These are phyloP conservation scores for Drosophila picticornis DNA, from an alignment of 2,888 invertebrate genomes.

Conservation along the genomic window DNA sequence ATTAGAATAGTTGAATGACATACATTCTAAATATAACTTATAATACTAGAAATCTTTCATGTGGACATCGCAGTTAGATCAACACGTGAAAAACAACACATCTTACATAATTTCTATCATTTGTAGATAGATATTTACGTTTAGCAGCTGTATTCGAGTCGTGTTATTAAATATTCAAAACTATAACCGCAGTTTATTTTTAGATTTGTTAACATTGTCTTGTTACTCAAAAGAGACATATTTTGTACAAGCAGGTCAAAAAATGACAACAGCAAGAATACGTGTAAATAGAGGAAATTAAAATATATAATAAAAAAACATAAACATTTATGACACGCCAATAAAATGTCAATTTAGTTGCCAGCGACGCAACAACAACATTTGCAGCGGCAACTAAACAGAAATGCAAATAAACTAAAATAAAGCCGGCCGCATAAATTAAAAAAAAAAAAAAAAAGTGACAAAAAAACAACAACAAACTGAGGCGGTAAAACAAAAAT, in stretches of 20 bases:
- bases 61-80: background rate
- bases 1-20: background rate
- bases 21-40: background rate
- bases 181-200: slow-evolving; percentile 13
- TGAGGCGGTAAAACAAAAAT: slow-evolving; percentile 50
- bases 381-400: slow-evolving; percentile 47
- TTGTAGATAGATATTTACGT: background rate
- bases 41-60: background rate
- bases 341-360: slow-evolving; percentile 75
- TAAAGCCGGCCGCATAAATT: slow-evolving; percentile 71
- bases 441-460: slow-evolving; percentile 32
- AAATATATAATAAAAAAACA: slow-evolving; percentile 16
- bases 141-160: background rate
- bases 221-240: slow-evolving; percentile 49
- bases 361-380: slow-evolving; percentile 35
- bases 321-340: slow-evolving; percentile 60
- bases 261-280: slow-evolving; percentile 21
- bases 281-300: slow-evolving; percentile 39
- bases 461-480: slow-evolving; percentile 52
- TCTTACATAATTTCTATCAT: background rate
- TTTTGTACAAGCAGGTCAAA: slow-evolving; percentile 36
- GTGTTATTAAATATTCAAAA: background rate
- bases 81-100: background rate
- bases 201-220: slow-evolving; percentile 13
- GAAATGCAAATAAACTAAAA: slow-evolving; percentile 52